These are phyloP conservation scores for Myodes glareolus DNA, from an alignment of 2,113 vertebrate species.

Conservation along the genomic window DNA sequence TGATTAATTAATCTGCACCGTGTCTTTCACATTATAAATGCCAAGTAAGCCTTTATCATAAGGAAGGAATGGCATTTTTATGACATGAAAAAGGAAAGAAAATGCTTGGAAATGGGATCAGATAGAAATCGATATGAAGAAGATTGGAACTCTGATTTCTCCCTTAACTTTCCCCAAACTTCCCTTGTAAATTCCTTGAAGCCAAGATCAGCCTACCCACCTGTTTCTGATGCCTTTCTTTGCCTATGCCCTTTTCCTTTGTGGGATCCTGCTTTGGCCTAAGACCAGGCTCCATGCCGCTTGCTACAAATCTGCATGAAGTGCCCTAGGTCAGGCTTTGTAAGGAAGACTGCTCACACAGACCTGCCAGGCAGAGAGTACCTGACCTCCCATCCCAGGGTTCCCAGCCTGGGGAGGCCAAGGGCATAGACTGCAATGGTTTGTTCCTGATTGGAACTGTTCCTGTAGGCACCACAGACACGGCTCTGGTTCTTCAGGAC, in stretches of 20 bases:
- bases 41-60: neutral
- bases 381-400: neutral
- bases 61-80: neutral
- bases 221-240: neutral
- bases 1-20: neutral
- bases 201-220: neutral
- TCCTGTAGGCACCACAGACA: neutral
- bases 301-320: too few relatives aligned
- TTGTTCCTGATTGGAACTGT: rapidly evolving
- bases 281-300: neutral
- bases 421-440: neutral
- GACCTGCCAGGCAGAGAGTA: neutral
- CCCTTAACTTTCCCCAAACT: neutral
- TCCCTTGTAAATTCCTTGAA: neutral
- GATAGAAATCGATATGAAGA: neutral
- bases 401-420: neutral
- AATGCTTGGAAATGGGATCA: neutral
- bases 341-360: too few relatives aligned
- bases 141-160: neutral
- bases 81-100: neutral
- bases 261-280: neutral
- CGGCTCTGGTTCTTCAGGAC: neutral
- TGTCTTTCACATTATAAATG: neutral
- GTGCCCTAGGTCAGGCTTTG: neutral
- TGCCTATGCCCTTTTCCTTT: neutral